Evolutionary conservation across 2,797 vertebrate genomes (phyloP).

Genomic region (Pseudochirops cupreus): DNA sequence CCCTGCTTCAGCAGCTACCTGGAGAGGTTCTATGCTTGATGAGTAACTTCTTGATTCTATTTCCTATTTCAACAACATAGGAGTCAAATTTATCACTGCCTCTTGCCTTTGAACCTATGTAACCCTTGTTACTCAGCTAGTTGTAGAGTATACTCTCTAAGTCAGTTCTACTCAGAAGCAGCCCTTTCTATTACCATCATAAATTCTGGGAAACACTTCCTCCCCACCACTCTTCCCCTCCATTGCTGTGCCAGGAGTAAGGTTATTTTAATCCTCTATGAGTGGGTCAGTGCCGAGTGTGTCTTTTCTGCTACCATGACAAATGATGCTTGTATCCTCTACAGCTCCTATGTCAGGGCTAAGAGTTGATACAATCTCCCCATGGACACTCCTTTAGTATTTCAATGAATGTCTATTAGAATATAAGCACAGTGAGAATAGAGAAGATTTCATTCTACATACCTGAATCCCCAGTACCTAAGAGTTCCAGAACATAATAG

Average conservation of each 20-base stretch:
- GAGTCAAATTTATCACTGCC: background rate
- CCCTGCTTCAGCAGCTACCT: background rate
- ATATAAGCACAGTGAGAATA: background rate
- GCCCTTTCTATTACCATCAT: too few species aligned
- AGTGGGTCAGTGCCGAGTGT: background rate
- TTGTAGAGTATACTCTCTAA: too few species aligned
- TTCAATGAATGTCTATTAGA: background rate
- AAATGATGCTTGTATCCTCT: background rate
- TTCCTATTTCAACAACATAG: background rate
- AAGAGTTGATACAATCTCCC: background rate
- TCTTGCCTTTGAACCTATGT: background rate
- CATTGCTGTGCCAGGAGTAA: background rate
- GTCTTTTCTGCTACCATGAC: background rate
- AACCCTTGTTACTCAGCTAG: background rate
- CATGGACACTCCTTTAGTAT: background rate
- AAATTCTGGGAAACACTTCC: background rate
- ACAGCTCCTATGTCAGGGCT: background rate
- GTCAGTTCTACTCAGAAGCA: too few species aligned
- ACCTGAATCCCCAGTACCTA: background rate
- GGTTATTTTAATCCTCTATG: background rate
- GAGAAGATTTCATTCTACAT: background rate
- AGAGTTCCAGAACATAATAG: background rate
- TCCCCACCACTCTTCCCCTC: background rate
- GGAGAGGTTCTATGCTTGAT: too few species aligned
- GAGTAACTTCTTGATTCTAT: background rate